Base-by-base conservation (phyloP, 1,140 invertebrate genomes). In the Episyrphus balteatus region DNA sequence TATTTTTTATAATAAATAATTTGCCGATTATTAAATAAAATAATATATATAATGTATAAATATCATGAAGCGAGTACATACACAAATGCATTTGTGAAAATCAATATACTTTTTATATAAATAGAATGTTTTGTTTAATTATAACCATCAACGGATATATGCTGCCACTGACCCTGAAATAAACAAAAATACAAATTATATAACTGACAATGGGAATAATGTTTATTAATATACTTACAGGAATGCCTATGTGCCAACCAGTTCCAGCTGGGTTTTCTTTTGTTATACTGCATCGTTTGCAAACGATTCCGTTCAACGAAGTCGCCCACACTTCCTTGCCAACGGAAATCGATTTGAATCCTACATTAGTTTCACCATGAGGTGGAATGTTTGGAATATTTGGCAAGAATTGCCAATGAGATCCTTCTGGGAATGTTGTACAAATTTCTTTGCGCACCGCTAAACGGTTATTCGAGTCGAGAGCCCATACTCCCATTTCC, bases 301-400 rank as follows among this genome's bases (percentile, higher is more conserved):
- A 80, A 12, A 90, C 66, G n/a, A 79, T 73, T n/a, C 85, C 85
- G 50, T 78, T 76, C 18, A 76, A 71, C 7, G 79, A 78, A 21
- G 88, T 71, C 7, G 82, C 83, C 87, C 87, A 90, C 15, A 86
- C 77, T 58, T 81, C 75, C 7, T 68, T 63, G 21, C 78, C 75
- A 39, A 82, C 80, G 12, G 80, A 80, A 1, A 86, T 69, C 36
- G 78, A 75, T 39, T 79, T 76, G 54, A 83, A 83, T 32, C 80
- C 77, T 37, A 65, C 56, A 12, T 58, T 61, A 0, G 58, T 68
- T 56, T 75, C 75, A 13, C 75, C 74, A 46, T 77, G 73, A 48
- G 76, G 75, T n/a, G 76, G 72, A 53, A 79, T 70, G 53, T 74
- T 74, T 18, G 73, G 70, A 65, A 77, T 73, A 47, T 74, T 67